Base-by-base conservation (phyloP, 2,888 invertebrate genomes). In the Eledone cirrhosa region DNA sequence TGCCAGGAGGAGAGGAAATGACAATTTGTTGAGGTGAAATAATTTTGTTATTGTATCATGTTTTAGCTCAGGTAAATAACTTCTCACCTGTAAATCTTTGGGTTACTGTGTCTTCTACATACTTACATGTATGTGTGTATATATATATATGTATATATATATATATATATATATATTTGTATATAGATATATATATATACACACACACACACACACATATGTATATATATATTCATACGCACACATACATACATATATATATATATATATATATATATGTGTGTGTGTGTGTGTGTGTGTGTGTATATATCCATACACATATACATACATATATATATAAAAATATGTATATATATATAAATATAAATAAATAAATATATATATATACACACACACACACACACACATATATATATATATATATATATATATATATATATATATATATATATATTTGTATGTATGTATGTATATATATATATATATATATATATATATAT, bases 301-400 rank as follows among this genome's bases (percentile, higher is more conserved):
- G 19, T 53, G 19, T 53, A 53, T 53, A 53, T 53, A 19, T 13
- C 13, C 19, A 53, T 53, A 53, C 53, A 53, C 19, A 53, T 53
- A 53, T 53, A 53, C 19, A 53, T 53, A 53, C 53, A 53, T 53
- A 53, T 53, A 53, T 53, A 53, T 53, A 53, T 53, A 53, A 53
- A 53, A 53, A 53, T 53, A 53, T 53, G 19, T 53, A 53, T 53
- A 53, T 53, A 53, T 53, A 53, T 16, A 53, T 53, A 53, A 16
- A 53, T 53, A 53, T 53, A 53, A 16, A 53, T 19, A 53, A 53
- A 53, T 53, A 53, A 16, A 53, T 53, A 53, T 53, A 53, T 53
- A 53, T 53, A 53, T 53, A 53, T 53, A 53, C 13, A 53, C 19
- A 53, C 19, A 53, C 19, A 53, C 19, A 53, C 19, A 53, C 19